These are phyloP conservation scores for Spea multiplicata DNA, from an alignment of 2,113 vertebrate genomes.

Conservation along the genomic window DNA sequence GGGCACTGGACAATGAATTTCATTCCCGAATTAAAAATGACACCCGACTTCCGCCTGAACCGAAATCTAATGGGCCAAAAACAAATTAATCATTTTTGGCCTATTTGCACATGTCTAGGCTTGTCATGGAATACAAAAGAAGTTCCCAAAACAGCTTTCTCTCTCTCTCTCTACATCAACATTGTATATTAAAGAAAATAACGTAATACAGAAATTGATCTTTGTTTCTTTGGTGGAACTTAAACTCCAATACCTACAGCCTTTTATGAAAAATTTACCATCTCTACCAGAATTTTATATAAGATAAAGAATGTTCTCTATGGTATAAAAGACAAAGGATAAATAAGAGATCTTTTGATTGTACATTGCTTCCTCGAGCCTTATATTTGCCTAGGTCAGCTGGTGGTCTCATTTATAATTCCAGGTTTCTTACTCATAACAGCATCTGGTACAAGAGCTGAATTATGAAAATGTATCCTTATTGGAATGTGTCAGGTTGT, in stretches of 20 bases:
- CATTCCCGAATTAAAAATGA: too few species aligned
- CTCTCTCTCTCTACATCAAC: slow-evolving; percentile 13
- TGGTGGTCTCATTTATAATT: slow-evolving; percentile 31
- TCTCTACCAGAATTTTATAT: slow-evolving; percentile 31
- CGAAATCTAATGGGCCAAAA: too few species aligned
- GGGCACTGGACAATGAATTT: too few species aligned
- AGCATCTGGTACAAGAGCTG: slow-evolving; percentile 14
- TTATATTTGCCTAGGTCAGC: slow-evolving; percentile 27
- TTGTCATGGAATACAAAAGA: slow-evolving; percentile 16
- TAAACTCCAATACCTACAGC: slow-evolving; percentile 31
- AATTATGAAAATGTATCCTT: slow-evolving; percentile 23
- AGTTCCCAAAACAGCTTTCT: neutral
- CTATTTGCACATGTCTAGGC: neutral
- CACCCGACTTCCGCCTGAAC: too few species aligned
- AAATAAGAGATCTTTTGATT: slow-evolving; percentile 38
- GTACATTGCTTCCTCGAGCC: slow-evolving; percentile 26
- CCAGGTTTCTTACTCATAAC: neutral
- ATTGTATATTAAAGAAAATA: slow-evolving; percentile 20
- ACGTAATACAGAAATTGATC: slow-evolving; percentile 33
- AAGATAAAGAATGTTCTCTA: slow-evolving; percentile 33
- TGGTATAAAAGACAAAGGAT: slow-evolving; percentile 41
- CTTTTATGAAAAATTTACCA: slow-evolving; percentile 43
- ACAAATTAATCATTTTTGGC: too few species aligned
- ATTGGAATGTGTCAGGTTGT: neutral
- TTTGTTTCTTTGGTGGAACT: slow-evolving; percentile 32